Base-by-base conservation (phyloP, 2,888 invertebrate species). In the Noctua janthina region DNA sequence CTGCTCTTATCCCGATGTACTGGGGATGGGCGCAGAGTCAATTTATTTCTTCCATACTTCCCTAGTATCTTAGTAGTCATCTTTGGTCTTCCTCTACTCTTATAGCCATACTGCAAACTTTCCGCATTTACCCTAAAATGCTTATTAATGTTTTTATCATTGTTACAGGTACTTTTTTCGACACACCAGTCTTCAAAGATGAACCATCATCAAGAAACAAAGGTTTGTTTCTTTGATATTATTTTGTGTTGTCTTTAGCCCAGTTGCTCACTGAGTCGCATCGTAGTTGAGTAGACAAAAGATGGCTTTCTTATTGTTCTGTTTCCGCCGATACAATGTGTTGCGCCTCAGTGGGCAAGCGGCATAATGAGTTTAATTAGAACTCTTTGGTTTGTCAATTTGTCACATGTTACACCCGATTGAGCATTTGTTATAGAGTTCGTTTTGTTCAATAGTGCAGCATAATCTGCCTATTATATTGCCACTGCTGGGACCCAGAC, bases 161-260 rank as follows among this genome's bases (percentile, higher is more conserved):
- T 89, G 86, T 90, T 91, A 49, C 91, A 91, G 91, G 91, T 91
- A 91, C 82, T 68, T 76, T 76, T 74, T 71, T 46, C 75, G 79
- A 71, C 74, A 68, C 39, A 59, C 46, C 71, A 39, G 66, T 59
- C 70, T 78, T 8, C 84, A 84, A 49, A 46, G 39, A 76, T 64
- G 76, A 75, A 1, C 39, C 20, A 15, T 72, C 76, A 72, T 84
- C 76, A 74, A 74, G n/a, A 76, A 13, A 70, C 67, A 79, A 77
- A 87, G 67, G 76, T 76, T 67, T 78, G 39, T 73, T n/a, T 15
- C 17, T 68, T 46, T 54, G 7, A 15, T 15, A 43, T 70, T 43
- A 23, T 73, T 62, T 71, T 62, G n/a, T 29, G 56, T 70, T 68
- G 67, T 74, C 46, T 78, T 75, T 67, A 81, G 62, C 80, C 74